Percentiles rank a stretch among this genome's conserved stretches.
Evolutionary conservation across 2,888 invertebrate genomes (phyloP).

Genomic region (Drosophila koepferae): DNA sequence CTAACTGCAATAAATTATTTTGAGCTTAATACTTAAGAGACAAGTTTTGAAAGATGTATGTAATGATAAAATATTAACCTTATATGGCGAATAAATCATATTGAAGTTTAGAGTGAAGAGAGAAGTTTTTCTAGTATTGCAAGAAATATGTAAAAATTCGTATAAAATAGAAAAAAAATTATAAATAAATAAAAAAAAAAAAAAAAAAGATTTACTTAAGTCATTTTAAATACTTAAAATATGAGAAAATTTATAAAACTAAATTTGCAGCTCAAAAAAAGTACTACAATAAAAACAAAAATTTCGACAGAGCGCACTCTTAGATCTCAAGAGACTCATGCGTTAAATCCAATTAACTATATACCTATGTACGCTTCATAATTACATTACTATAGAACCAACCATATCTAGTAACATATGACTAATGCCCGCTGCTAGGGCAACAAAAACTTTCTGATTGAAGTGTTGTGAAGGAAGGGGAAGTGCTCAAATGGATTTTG

Average conservation of each 20-base stretch:
- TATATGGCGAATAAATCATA: background rate
- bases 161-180: too few relatives aligned
- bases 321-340: background rate
- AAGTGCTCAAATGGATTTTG: conserved; percentile 61
- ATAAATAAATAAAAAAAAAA: too few relatives aligned
- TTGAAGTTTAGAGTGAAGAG: background rate
- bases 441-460: conserved; percentile 68
- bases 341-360: background rate
- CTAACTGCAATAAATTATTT: too few relatives aligned
- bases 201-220: background rate
- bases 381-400: background rate
- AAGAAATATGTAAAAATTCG: background rate
- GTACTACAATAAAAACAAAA: too few relatives aligned
- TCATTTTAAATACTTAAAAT: background rate
- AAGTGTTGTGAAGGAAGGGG: conserved; percentile 62
- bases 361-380: background rate
- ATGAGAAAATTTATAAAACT: background rate
- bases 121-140: background rate
- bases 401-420: background rate
- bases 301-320: background rate
- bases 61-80: background rate
- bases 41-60: background rate
- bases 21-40: too few relatives aligned
- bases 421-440: conserved; percentile 5
- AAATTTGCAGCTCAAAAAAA: background rate